These are phyloP conservation scores for Gavialis gangeticus DNA, from an alignment of 2,113 vertebrate species.

Conservation along the genomic window DNA sequence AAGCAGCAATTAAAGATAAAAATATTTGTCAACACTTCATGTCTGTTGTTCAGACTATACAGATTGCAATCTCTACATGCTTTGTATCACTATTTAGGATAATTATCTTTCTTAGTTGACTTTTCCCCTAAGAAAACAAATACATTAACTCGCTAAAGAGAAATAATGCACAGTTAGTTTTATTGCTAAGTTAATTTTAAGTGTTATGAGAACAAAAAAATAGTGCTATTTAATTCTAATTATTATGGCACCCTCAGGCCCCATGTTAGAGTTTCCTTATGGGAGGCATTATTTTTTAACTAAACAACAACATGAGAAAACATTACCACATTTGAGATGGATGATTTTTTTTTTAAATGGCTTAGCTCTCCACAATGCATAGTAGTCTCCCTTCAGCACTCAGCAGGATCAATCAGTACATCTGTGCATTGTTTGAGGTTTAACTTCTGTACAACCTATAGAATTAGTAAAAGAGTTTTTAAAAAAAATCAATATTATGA, in stretches of 20 bases:
- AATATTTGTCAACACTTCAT: not conserved
- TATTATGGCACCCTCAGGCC: not conserved
- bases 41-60: not conserved
- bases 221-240: not conserved
- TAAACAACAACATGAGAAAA: constrained; percentile 23
- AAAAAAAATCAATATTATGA: not conserved
- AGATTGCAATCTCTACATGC: not conserved
- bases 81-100: not conserved
- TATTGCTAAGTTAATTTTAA: not conserved
- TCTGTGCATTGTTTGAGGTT: constrained; percentile 21
- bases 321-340: not conserved
- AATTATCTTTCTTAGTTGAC: not conserved
- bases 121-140: not conserved
- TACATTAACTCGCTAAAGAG: not conserved
- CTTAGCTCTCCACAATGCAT: not conserved
- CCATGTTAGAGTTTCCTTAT: not conserved
- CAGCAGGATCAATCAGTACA: not conserved
- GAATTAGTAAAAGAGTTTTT: constrained; percentile 24
- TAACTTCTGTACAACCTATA: constrained; percentile 33
- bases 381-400: not conserved
- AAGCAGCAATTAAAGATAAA: not conserved
- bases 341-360: constrained; percentile 37
- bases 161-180: not conserved
- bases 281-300: not conserved
- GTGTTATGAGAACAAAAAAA: constrained; percentile 3